A percentile compares a stretch with the other conserved stretches of the same genome.
These are phyloP conservation scores for Seriola rivoliana DNA, from an alignment of 2,113 vertebrate genomes.

Conservation along the genomic window DNA sequence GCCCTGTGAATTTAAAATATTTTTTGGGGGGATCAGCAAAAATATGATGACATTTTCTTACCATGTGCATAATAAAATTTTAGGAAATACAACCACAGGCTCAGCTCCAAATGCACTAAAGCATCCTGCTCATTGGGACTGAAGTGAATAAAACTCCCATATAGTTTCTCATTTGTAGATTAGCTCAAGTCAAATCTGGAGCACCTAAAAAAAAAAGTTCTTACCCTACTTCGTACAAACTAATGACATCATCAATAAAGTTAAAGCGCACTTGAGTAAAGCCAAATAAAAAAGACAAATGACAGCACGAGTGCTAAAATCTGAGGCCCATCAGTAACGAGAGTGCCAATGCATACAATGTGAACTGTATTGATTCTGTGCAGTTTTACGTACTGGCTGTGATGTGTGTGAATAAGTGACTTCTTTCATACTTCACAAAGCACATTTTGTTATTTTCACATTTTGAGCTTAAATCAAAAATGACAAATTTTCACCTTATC, in stretches of 20 bases:
- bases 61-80: slow-evolving; percentile 48
- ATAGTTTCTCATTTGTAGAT: slow-evolving; percentile 56
- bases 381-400: slow-evolving; percentile 23
- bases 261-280: slow-evolving; percentile 72
- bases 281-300: slow-evolving; percentile 59
- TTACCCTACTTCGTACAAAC: slow-evolving; percentile 47
- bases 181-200: slow-evolving; percentile 56
- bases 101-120: slow-evolving; percentile 25
- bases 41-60: slow-evolving; percentile 34
- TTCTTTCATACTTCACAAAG: slow-evolving; percentile 37
- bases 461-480: slow-evolving; percentile 11
- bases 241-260: slow-evolving; percentile 72
- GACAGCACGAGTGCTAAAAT: slow-evolving; percentile 38
- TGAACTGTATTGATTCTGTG: slow-evolving; percentile 25
- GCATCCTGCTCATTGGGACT: slow-evolving; percentile 27
- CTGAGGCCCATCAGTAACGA: slow-evolving; percentile 27
- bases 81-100: slow-evolving; percentile 16
- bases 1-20: slow-evolving; percentile 47
- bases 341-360: slow-evolving; percentile 32
- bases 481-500: slow-evolving; percentile 36
- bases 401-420: slow-evolving; percentile 43
- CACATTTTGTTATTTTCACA: slow-evolving; percentile 8
- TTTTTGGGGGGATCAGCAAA: slow-evolving; percentile 37
- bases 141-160: slow-evolving; percentile 15
- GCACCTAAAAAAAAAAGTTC: slow-evolving; percentile 61